Evolutionary conservation across 1,140 invertebrate genomes (phyloP), one percentile per base, ranked within the genome.

Genomic region (Drosophila athabasca): DNA sequence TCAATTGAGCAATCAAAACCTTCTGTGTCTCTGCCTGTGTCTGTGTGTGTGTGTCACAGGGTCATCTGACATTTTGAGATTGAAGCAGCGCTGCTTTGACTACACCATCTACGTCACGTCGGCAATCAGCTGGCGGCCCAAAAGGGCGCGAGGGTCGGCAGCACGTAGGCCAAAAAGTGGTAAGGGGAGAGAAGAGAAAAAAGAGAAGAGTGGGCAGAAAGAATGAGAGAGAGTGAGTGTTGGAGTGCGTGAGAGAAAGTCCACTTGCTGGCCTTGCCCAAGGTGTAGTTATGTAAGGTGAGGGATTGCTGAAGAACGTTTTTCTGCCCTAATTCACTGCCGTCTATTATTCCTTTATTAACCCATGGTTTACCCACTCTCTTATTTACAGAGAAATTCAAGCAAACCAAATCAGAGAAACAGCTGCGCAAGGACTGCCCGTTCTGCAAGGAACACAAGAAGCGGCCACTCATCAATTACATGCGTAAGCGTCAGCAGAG

Each of bases 371-470:
- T 39, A 39, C 35, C 35, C 11, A 3, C 53, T 74, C 45, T 6
- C 41, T 49, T 62, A 17, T 22, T 92, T 77, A 46, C 90, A 92
- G 90, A 79, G 89, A 92, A 90, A 53, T 91, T 76, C 76, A 90
- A 71, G 62, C 84, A 90, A 72, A 29, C 78, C 29, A 88, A 90
- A 60, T 35, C 73, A 6, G 65, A 88, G 69, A 84, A 85, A 39
- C 80, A 79, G 48, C 83, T 89, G 49, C 92, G 92, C 52, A 93
- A 93, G 45, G 91, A 90, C 15, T 94, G 94, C 66, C 91, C 93
- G 2, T 92, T 94, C 39, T 94, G 94, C 74, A 92, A 93, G 53
- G 93, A 94, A 60, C 93, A 91, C 52, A 94, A 94, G 88, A 92
- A 93, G 62, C 90, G 93, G 48, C 92, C 90, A 3, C 76, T 94